Percentiles rank a stretch among this genome's conserved stretches.
Evolutionary conservation across 2,888 invertebrate genomes (phyloP).

Genomic region (Dasysyrphus tricinctus): DNA sequence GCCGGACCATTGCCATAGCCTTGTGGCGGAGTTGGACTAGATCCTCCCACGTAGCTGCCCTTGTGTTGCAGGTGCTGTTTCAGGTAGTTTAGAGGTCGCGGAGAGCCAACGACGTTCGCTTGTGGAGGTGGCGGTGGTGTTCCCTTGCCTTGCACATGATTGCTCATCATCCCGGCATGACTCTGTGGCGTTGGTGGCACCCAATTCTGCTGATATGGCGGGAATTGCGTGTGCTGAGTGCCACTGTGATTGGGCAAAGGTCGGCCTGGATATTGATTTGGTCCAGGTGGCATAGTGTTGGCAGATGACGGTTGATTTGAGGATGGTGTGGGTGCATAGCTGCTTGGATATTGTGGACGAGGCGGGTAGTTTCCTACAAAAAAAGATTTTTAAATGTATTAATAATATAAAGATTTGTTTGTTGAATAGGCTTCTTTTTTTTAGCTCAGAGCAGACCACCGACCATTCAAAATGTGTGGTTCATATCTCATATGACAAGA

Average conservation of each 20-base stretch:
- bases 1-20: slow-evolving; percentile 84
- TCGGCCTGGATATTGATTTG: slow-evolving; percentile 85
- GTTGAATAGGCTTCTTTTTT: neutral
- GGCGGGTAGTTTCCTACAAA: slow-evolving; percentile 82
- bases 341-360: slow-evolving; percentile 85
- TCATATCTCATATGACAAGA: too few species aligned
- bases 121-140: slow-evolving; percentile 84
- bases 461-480: too few species aligned
- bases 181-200: slow-evolving; percentile 82
- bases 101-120: slow-evolving; percentile 83
- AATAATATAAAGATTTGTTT: neutral
- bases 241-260: slow-evolving; percentile 85
- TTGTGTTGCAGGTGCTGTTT: slow-evolving; percentile 90
- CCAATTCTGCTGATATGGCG: slow-evolving; percentile 83
- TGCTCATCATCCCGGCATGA: slow-evolving; percentile 81
- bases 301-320: slow-evolving; percentile 82
- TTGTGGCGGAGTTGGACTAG: slow-evolving; percentile 86
- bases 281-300: slow-evolving; percentile 82
- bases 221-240: slow-evolving; percentile 83
- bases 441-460: neutral
- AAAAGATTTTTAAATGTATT: neutral
- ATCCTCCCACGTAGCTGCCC: slow-evolving; percentile 86
- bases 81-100: slow-evolving; percentile 87
- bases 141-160: slow-evolving; percentile 83
- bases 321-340: slow-evolving; percentile 85